Percentiles rank a stretch among this genome's conserved stretches.
These are phyloP conservation scores for Pseudomyrmex gracilis DNA, from an alignment of 1,140 invertebrate genomes.

Conservation along the genomic window DNA sequence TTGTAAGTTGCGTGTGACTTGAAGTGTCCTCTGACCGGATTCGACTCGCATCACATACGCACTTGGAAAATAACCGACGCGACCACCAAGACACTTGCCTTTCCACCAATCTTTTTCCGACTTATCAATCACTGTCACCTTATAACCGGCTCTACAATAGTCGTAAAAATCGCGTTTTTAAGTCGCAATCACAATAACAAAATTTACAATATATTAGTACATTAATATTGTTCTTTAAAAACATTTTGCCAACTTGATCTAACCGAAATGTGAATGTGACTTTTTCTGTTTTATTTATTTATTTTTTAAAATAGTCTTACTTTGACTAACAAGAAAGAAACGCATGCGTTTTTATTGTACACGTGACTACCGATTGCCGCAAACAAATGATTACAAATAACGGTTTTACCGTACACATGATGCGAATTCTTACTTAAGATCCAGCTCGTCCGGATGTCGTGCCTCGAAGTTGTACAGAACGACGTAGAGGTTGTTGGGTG, in stretches of 20 bases:
- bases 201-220: too few relatives aligned
- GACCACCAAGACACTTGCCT: constrained; percentile 94
- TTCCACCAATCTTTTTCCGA: constrained; percentile 99
- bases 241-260: too few relatives aligned
- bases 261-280: too few relatives aligned
- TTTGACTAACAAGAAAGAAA: too few relatives aligned
- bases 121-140: constrained; percentile 97
- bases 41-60: constrained; percentile 96
- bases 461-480: constrained; percentile 98
- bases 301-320: too few relatives aligned
- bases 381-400: too few relatives aligned
- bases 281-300: too few relatives aligned
- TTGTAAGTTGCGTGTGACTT: constrained; percentile 91
- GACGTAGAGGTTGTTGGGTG: constrained; percentile 97
- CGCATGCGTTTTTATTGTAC: too few relatives aligned
- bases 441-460: constrained; percentile 96
- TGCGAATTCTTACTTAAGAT: constrained; percentile 91
- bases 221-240: too few relatives aligned
- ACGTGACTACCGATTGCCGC: too few relatives aligned
- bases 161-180: not conserved
- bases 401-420: not conserved
- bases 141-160: constrained; percentile 93
- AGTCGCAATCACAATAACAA: not conserved
- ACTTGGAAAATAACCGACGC: constrained; percentile 97
- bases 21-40: constrained; percentile 94